Evolutionary conservation across 64 coral and sea anemone species (phyloP), one percentile per base, ranked within the genome.

Genomic region (Dendrophyllia cribrosa): DNA sequence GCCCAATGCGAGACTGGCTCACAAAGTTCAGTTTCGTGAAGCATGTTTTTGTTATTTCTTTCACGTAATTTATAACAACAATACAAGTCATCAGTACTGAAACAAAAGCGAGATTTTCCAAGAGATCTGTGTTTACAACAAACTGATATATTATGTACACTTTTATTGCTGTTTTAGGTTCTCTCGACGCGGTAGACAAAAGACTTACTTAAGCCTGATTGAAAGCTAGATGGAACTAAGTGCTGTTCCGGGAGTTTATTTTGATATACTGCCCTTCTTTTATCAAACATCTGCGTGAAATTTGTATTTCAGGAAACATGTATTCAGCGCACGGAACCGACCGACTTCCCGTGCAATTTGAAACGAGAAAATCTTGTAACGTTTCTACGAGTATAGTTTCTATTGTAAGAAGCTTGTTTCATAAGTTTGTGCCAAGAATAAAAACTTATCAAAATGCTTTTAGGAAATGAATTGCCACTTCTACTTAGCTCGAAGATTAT

Each of bases 271-370:
- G 51, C 50, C 50, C 75, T 55, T 58, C 46, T 16, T 23, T 55
- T 49, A 19, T 55, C 34, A 77, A 77, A 77, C 75, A 77, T 21
- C 75, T 77, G 75, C 75, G 19, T 3, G 9, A 64, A 34, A 34
- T 34, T 34, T 34, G 34, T 34, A 34, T 34, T 34, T 34, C 34
- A 2, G 34, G 34, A 34, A 34, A 34, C 34, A 34, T 34, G 34
- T 2, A 34, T 34, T 34, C 34, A 2, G 34, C 2, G 34, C 34
- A 34, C 34, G 34, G 34, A 34, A 34, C 34, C 34, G 34, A 34
- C 34, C 34, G 34, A 34, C 34, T 34, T 34, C 34, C 34, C 34
- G 34, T 34, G 34, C 34, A 34, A 34, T 34, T 34, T 34, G 34
- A 34, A 34, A 34, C 34, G 34, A 34, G 34, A 34, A 34, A 34